Evolutionary conservation across 1,140 invertebrate genomes (phyloP).

Genomic region (Solenopsis fugax): DNA sequence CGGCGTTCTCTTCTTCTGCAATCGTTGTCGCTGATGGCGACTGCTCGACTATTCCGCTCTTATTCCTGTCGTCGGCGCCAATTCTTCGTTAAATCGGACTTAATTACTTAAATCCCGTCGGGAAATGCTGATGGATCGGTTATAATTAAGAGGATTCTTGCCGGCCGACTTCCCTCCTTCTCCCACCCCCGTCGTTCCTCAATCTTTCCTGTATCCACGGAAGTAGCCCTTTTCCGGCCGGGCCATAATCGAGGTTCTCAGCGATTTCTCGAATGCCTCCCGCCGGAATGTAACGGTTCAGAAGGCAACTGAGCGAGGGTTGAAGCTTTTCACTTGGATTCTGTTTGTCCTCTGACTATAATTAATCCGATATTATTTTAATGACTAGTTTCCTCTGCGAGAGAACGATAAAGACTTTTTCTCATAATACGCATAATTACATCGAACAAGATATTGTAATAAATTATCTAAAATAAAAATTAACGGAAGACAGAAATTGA

Average conservation of each 20-base stretch:
- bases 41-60: constrained; percentile 73
- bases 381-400: constrained; percentile 35
- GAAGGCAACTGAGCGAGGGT: not conserved
- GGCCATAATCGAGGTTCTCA: constrained; percentile 59
- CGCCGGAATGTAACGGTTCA: constrained; percentile 33
- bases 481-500: not conserved
- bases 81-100: constrained; percentile 81
- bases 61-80: constrained; percentile 75
- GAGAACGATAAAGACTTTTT: constrained; percentile 31
- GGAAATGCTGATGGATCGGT: constrained; percentile 79
- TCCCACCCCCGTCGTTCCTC: not conserved
- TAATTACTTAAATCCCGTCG: constrained; percentile 80
- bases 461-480: constrained; percentile 14
- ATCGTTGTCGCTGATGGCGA: constrained; percentile 61
- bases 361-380: constrained; percentile 60
- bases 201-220: constrained; percentile 47
- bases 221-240: constrained; percentile 67
- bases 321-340: constrained; percentile 43
- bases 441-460: constrained; percentile 2
- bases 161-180: constrained; percentile 51
- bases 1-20: constrained; percentile 50
- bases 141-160: constrained; percentile 79
- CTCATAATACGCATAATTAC: constrained; percentile 19
- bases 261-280: constrained; percentile 49
- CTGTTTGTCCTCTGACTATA: constrained; percentile 51